phyloP scores from a whole-genome alignment of 2,113 vertebrate species.

The Myrmecobius fasciatus region DNA sequence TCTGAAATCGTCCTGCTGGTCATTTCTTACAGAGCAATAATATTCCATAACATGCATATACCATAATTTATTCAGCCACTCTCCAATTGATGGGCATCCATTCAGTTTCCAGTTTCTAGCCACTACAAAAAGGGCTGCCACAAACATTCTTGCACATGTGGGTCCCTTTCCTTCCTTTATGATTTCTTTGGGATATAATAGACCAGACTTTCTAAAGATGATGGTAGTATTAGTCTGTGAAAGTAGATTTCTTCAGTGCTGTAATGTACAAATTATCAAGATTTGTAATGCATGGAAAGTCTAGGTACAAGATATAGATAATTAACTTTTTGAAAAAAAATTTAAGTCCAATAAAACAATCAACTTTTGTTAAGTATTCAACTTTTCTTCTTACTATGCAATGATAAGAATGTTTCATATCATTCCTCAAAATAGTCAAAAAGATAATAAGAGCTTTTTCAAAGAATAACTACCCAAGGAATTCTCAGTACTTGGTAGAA shows the following conservation, averaged over 20 bases:
- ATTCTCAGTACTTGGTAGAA: constrained; percentile 34
- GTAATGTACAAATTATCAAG: constrained; percentile 23
- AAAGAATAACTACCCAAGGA: constrained; percentile 13
- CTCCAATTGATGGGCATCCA: no score
- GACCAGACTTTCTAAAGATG: constrained; percentile 19
- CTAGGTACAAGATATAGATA: constrained; percentile 30
- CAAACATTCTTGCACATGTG: no score
- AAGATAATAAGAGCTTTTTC: constrained; percentile 30
- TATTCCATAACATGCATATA: no score
- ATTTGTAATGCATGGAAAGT: constrained; percentile 26
- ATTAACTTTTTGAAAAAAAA: constrained; percentile 42
- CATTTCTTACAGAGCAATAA: no score
- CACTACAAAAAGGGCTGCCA: no score
- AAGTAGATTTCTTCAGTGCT: constrained; percentile 25
- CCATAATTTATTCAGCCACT: no score
- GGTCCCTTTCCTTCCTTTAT: no score
- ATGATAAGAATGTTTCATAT: constrained; percentile 25
- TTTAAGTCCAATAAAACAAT: constrained; percentile 14
- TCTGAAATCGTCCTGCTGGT: no score
- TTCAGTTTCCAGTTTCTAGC: no score
- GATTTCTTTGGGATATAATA: no score
- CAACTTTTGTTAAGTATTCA: constrained; percentile 34
- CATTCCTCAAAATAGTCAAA: constrained; percentile 28
- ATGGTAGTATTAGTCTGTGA: neutral
- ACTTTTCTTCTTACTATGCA: constrained; percentile 16